Conservation (phyloP, 2,888 invertebrate genomes). For the Caenorhabditis angaria region DNA sequence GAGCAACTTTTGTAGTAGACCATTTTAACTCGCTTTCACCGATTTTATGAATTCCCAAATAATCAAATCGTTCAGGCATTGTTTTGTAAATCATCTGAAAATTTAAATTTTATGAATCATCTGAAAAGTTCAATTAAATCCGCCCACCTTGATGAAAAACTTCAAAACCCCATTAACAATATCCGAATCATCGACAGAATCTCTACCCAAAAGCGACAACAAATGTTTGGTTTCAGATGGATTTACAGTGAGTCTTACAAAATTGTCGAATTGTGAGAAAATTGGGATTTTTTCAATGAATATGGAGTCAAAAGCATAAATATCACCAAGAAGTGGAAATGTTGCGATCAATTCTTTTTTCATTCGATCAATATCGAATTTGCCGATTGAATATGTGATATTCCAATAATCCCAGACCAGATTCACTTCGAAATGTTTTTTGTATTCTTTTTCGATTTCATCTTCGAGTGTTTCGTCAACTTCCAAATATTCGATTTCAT, state of each 20-base stretch:
- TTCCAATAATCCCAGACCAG: conserved; percentile 27
- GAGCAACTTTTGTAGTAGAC: not conserved
- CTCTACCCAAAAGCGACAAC: not conserved
- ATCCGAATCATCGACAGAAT: conserved; percentile 9
- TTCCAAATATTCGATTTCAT: conserved; percentile 21
- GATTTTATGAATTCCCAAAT: conserved; percentile 18
- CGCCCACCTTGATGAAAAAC: conserved; percentile 14
- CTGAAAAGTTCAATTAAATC: conserved; percentile 9
- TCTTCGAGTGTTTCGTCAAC: conserved; percentile 15
- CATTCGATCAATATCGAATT: conserved; percentile 19
- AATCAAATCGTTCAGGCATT: conserved; percentile 43
- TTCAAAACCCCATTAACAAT: conserved; percentile 4
- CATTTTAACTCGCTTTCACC: not conserved
- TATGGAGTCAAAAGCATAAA: conserved; percentile 33
- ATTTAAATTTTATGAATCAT: conserved; percentile 14
- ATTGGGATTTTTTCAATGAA: conserved; percentile 32
- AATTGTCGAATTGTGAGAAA: conserved; percentile 32
- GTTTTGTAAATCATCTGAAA: conserved; percentile 28
- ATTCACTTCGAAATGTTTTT: conserved; percentile 18
- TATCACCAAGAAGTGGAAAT: conserved; percentile 31
- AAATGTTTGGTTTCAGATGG: not conserved
- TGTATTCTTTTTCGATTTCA: conserved; percentile 18
- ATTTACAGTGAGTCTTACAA: conserved; percentile 9
- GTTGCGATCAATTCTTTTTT: conserved; percentile 14
- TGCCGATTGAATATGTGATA: conserved; percentile 17